phyloP scores from a whole-genome alignment of 2,888 invertebrate species.

The Caenorhabditis sinica region DNA sequence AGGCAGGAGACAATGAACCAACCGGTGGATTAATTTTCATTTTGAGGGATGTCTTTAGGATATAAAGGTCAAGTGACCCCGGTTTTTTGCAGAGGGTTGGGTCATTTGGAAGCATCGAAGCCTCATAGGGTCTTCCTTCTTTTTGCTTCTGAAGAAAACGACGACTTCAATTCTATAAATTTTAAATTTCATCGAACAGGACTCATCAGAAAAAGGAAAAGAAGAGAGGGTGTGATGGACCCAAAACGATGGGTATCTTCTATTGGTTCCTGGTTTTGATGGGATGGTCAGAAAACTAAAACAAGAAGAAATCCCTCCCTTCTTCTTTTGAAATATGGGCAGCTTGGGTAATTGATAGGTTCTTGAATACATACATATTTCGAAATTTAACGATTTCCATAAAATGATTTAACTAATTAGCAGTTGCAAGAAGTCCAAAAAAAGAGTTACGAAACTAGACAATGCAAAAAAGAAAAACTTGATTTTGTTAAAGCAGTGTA shows the following conservation, averaged over 20 bases:
- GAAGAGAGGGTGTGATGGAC: conserved; percentile 10
- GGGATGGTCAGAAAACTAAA: conserved; percentile 1
- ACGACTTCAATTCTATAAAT: conserved; percentile 57
- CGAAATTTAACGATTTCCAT: not conserved
- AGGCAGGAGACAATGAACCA: conserved; percentile 32
- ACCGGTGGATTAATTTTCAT: conserved; percentile 26
- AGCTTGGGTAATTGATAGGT: not conserved
- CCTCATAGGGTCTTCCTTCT: conserved; percentile 1
- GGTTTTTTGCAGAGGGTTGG: conserved; percentile 39
- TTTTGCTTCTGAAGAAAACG: conserved; percentile 4
- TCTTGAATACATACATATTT: not conserved
- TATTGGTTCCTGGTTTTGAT: conserved; percentile 31
- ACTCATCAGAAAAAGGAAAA: conserved; percentile 35
- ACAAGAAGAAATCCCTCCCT: not conserved
- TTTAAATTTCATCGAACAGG: conserved; percentile 58
- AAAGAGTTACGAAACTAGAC: not conserved
- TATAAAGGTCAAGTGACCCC: conserved; percentile 39
- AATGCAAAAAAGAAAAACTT: not conserved
- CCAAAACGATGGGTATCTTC: conserved; percentile 8
- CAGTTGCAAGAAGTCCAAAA: not conserved
- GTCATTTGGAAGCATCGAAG: conserved; percentile 19
- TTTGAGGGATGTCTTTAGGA: not conserved
- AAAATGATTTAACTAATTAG: not conserved
- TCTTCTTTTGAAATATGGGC: not conserved
- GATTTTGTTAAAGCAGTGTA: not conserved